Conservation (phyloP, 2,113 vertebrate genomes). For the Otis tarda region DNA sequence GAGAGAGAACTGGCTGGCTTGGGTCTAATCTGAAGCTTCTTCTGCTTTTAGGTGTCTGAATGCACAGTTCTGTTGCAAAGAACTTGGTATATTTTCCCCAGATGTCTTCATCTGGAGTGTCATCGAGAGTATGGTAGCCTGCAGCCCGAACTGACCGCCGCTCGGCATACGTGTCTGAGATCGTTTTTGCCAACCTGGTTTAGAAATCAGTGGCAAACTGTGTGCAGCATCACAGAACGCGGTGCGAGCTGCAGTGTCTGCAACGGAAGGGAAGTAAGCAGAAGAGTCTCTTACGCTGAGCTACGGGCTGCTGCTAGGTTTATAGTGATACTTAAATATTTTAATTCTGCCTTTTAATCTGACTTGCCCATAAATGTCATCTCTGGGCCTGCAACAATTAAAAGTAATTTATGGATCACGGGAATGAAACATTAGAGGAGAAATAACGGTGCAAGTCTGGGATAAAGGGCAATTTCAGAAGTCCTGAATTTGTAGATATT, state of each 20-base stretch:
- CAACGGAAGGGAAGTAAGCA: background rate
- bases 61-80: background rate
- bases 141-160: background rate
- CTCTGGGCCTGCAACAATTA: background rate
- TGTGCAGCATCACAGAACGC: background rate
- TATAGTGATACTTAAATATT: background rate
- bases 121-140: background rate
- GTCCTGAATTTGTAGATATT: background rate
- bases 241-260: background rate
- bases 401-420: background rate
- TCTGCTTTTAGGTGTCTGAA: background rate
- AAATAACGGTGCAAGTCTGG: background rate
- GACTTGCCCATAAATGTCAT: background rate
- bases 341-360: background rate
- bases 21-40: background rate
- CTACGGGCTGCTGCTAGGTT: background rate
- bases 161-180: rapidly evolving
- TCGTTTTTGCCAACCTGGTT: background rate
- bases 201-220: background rate
- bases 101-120: background rate
- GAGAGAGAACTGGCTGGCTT: background rate
- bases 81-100: background rate
- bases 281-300: background rate
- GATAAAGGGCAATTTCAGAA: background rate
- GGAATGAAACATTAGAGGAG: background rate